A percentile compares a stretch with the other conserved stretches of the same genome.
Evolutionary conservation across 92 coral and sea anemone species (phyloP).

Genomic region (Heteractis magnifica): DNA sequence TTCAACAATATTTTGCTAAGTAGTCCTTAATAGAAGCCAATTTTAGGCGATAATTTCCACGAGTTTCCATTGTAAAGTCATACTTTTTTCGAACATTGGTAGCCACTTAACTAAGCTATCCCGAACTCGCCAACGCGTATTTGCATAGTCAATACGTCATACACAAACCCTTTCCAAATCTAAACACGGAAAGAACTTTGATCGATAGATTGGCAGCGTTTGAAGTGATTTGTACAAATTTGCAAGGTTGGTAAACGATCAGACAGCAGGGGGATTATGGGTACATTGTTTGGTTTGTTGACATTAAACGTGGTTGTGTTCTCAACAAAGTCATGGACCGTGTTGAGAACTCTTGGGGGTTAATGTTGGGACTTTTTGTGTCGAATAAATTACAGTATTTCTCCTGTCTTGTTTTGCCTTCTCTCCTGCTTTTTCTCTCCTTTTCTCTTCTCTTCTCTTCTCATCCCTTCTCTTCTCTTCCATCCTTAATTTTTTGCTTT

Average conservation of each 20-base stretch:
- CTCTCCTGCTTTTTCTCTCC: neutral
- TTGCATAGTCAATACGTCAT: constrained; percentile 23
- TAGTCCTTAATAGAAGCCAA: neutral
- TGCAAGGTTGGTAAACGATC: constrained; percentile 13
- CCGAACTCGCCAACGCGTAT: constrained; percentile 17
- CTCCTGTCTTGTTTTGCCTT: neutral
- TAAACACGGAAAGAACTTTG: constrained; percentile 2
- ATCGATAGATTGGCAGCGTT: neutral
- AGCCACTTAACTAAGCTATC: neutral
- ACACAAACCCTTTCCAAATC: constrained; percentile 6
- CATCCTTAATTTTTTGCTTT: constrained; percentile 24
- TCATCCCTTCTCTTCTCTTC: neutral
- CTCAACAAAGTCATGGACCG: constrained; percentile 7
- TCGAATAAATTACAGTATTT: neutral
- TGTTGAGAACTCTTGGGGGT: neutral
- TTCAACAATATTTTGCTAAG: neutral
- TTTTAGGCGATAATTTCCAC: neutral
- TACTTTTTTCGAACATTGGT: constrained; percentile 1
- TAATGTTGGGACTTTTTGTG: neutral
- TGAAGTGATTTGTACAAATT: constrained; percentile 7
- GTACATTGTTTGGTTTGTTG: constrained; percentile 20
- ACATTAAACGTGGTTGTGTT: neutral
- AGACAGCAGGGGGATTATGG: constrained; percentile 28
- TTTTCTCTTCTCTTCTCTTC: neutral
- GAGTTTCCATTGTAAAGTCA: constrained; percentile 4